Percentiles rank a stretch among this genome's conserved stretches.
These are phyloP conservation scores for Reticulitermes speratus DNA, from an alignment of 1,140 invertebrate genomes.

Conservation along the genomic window DNA sequence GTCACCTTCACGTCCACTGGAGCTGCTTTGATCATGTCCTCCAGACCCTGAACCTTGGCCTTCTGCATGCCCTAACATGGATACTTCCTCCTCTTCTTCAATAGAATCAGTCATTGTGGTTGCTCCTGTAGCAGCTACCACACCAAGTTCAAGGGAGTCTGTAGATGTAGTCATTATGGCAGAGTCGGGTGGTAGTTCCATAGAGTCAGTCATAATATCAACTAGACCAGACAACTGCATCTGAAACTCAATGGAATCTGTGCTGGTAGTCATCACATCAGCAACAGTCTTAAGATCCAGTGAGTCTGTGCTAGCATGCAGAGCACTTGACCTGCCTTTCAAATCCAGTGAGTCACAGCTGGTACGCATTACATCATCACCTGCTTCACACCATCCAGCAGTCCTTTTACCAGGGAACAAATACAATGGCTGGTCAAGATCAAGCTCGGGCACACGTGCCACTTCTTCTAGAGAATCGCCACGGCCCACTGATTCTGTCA, in stretches of 20 bases:
- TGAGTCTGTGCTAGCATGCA: constrained; percentile 56
- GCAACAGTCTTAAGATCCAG: constrained; percentile 55
- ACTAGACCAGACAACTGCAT: constrained; percentile 42
- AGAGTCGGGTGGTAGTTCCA: constrained; percentile 48
- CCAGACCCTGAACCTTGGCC: constrained; percentile 38
- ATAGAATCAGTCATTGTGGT: constrained; percentile 38
- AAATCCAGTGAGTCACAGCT: constrained; percentile 48
- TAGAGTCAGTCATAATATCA: constrained; percentile 51
- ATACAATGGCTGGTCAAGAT: constrained; percentile 47
- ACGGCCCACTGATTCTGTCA: constrained; percentile 50
- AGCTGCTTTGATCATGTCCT: constrained; percentile 48
- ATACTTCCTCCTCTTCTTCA: constrained; percentile 49
- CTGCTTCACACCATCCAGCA: constrained; percentile 38
- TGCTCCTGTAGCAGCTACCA: constrained; percentile 36
- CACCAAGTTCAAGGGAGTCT: constrained; percentile 60
- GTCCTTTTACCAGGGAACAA: constrained; percentile 27
- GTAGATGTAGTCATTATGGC: constrained; percentile 58
- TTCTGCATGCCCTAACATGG: constrained; percentile 41
- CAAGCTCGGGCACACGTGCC: constrained; percentile 50
- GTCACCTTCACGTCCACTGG: constrained; percentile 49
- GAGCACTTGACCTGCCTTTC: constrained; percentile 37
- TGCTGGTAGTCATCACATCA: constrained; percentile 60
- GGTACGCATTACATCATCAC: constrained; percentile 44
- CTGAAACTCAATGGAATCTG: constrained; percentile 61
- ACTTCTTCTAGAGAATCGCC: constrained; percentile 54